Evolutionary conservation across 2,888 invertebrate genomes (phyloP).

Genomic region (Trichopria drosophilae): DNA sequence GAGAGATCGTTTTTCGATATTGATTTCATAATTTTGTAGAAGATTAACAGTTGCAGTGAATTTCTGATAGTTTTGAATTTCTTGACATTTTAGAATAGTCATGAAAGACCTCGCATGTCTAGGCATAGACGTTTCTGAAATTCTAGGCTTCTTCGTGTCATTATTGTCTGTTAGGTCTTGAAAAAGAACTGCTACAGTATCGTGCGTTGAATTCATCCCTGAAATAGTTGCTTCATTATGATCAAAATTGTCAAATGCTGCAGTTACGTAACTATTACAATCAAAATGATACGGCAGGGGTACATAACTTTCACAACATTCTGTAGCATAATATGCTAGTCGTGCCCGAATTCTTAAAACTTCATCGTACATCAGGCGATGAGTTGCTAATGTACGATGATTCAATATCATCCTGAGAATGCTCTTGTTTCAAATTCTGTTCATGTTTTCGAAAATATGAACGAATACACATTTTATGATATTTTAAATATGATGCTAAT

Average conservation of each 20-base stretch:
- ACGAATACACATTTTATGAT: too few relatives aligned
- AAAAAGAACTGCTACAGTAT: not conserved
- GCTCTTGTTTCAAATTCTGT: too few relatives aligned
- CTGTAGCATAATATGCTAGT: slow-evolving; percentile 10
- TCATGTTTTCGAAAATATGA: too few relatives aligned
- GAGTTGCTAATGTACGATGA: too few relatives aligned
- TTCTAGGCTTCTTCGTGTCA: not conserved
- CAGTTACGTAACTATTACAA: not conserved
- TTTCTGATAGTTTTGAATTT: too few relatives aligned
- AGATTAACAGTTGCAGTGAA: too few relatives aligned
- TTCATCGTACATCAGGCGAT: too few relatives aligned
- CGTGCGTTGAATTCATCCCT: not conserved
- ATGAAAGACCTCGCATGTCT: not conserved
- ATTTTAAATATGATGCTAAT: too few relatives aligned
- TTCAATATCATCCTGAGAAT: too few relatives aligned
- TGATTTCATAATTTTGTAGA: too few relatives aligned
- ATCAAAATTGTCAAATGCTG: slow-evolving; percentile 2
- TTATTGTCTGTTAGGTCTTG: not conserved
- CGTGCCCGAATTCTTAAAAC: slow-evolving; percentile 10
- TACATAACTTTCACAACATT: not conserved
- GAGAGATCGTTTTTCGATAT: too few relatives aligned
- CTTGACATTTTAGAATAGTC: not conserved
- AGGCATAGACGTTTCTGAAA: not conserved
- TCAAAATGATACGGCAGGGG: not conserved
- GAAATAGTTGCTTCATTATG: not conserved